Base-by-base conservation (phyloP, 2,888 invertebrate genomes). In the Sarcophaga carnaria region DNA sequence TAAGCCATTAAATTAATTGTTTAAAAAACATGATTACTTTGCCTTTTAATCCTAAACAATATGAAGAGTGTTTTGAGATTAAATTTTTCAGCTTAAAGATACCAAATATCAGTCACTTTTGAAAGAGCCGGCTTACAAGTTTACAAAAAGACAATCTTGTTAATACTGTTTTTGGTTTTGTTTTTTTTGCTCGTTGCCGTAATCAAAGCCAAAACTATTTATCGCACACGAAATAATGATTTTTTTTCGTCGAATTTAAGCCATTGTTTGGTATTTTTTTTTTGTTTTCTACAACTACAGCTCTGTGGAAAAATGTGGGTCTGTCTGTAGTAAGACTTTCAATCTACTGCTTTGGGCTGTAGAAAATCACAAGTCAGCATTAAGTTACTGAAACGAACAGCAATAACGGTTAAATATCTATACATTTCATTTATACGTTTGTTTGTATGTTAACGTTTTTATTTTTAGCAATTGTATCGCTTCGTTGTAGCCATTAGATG, bases 401-500 rank as follows among this genome's bases (percentile, higher is more conserved):
- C 17, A 77, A 25, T 67, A 77, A 77, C 77, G 67, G 67, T 59
- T 60, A 77, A 77, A 64, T 47, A 74, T 20, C 59, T 59, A 11
- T 17, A 54, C 3, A 12, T 17, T 54, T 54, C 17, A 1, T 12
- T 27, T 64, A 70, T 54, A 27, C 27, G 27, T 64, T 2, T 47
- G 22, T 64, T 25, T 27, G 20, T 66, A 10, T 75, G 11, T 78
- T 8, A 27, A 27, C 0, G 1, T 60, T 71, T 63, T 47, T 63
- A 45, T 17, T 37, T 63, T 54, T 25, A 47, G 59, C n/a, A 22
- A 59, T 59, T 71, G 70, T 75, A 62, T 67, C n/a, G 20, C 37
- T 71, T 4, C 47, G 75, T 84, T 82, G 10, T 54, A 71, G 45
- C 49, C 83, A 83, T 79, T 79, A 75, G 63, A 79, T 79, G 60